Evolutionary conservation across 2,113 vertebrate genomes (phyloP).

Genomic region (Cercopithecus mona): DNA sequence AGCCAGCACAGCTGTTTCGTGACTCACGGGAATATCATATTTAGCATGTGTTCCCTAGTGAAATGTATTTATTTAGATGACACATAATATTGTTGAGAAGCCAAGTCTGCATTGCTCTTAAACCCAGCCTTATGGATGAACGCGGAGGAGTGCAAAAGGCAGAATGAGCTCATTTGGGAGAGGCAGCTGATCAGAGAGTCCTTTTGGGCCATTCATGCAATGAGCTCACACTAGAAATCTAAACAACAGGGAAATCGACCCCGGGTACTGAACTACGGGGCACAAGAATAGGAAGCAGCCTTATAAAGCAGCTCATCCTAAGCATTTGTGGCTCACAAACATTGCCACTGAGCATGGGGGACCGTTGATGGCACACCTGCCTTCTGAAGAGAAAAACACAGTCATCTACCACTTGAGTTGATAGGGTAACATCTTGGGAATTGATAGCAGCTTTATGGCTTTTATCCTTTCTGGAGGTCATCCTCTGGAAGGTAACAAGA

Average conservation of each 20-base stretch:
- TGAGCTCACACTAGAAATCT: conserved; percentile 35
- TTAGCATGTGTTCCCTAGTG: conserved; percentile 71
- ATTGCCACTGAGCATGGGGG: background rate
- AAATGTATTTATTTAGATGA: conserved; percentile 76
- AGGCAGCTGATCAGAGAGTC: conserved; percentile 51
- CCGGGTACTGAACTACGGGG: background rate
- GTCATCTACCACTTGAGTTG: conserved; percentile 51
- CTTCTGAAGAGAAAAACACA: conserved; percentile 37
- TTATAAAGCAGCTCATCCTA: background rate
- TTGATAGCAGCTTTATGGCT: conserved; percentile 12
- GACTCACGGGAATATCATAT: conserved; percentile 76
- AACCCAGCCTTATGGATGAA: conserved; percentile 67
- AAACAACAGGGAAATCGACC: conserved; percentile 8
- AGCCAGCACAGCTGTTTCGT: conserved; percentile 78
- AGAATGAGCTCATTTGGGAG: conserved; percentile 69
- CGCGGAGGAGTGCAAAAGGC: background rate
- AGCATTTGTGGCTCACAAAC: background rate
- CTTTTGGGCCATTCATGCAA: background rate
- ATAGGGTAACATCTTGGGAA: conserved; percentile 42
- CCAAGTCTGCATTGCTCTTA: conserved; percentile 68
- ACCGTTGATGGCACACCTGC: background rate
- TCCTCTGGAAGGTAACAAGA: background rate
- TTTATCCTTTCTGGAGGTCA: conserved; percentile 42
- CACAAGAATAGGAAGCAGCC: background rate
- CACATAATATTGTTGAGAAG: conserved; percentile 69